Conservation (phyloP, 2,888 invertebrate genomes). For the Rapana venosa region DNA sequence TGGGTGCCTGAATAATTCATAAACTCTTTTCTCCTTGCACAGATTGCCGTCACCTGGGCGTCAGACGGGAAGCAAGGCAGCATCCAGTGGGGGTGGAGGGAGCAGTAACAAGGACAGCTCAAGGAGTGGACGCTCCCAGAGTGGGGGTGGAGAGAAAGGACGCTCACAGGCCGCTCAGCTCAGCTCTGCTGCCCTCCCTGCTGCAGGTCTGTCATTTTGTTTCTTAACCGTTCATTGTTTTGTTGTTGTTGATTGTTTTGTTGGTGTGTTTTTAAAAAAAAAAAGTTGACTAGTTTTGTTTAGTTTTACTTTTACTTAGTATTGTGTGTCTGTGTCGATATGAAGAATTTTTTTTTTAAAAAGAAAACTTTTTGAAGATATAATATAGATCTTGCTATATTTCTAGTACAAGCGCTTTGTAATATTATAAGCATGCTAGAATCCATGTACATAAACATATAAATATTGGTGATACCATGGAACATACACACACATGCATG, state of each 20-base stretch:
- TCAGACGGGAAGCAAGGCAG: slow-evolving; percentile 63
- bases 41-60: slow-evolving; percentile 71
- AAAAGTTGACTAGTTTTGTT: not conserved
- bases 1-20: too few species aligned
- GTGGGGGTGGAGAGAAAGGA: slow-evolving; percentile 53
- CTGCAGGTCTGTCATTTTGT: slow-evolving; percentile 4
- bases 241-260: not conserved
- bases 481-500: not conserved
- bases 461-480: too few species aligned
- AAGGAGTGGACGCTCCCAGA: slow-evolving; percentile 40
- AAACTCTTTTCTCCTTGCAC: slow-evolving; percentile 45
- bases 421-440: too few species aligned
- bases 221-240: not conserved
- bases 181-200: slow-evolving; percentile 46
- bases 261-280: not conserved
- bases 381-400: too few species aligned
- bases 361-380: too few species aligned
- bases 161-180: slow-evolving; percentile 64
- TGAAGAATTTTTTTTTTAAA: too few species aligned
- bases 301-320: too few species aligned
- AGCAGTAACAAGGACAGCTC: slow-evolving; percentile 42
- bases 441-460: too few species aligned
- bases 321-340: too few species aligned
- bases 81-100: slow-evolving; percentile 50
- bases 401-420: too few species aligned